These are phyloP conservation scores for Lycocorax pyrrhopterus DNA, from an alignment of 2,113 vertebrate genomes.

Conservation along the genomic window DNA sequence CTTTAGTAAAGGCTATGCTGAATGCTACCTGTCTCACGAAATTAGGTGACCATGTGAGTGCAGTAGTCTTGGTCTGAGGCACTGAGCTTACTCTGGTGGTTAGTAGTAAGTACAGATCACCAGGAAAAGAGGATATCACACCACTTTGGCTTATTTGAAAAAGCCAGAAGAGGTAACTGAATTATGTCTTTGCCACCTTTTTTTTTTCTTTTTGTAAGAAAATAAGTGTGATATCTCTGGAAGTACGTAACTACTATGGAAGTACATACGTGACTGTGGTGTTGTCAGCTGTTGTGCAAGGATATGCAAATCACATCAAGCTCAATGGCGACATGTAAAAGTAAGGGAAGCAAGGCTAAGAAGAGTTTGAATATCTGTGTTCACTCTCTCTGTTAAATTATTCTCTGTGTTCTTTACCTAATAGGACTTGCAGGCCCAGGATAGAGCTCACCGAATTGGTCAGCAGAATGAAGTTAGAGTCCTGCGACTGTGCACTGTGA, in stretches of 20 bases:
- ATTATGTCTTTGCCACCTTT: neutral
- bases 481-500: constrained; percentile 84
- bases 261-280: neutral
- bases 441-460: constrained; percentile 86
- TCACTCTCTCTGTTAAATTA: neutral
- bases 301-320: neutral
- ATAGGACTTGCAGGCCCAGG: constrained; percentile 88
- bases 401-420: neutral
- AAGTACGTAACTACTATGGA: neutral
- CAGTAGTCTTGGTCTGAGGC: neutral
- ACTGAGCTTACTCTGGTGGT: neutral
- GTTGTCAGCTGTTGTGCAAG: neutral
- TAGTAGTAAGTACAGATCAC: neutral
- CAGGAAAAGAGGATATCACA: neutral
- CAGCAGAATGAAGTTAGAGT: constrained; percentile 90
- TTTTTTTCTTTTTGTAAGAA: neutral
- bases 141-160: neutral
- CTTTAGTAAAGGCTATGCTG: neutral
- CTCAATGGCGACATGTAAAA: neutral
- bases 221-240: fast-evolving
- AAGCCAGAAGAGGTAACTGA: neutral
- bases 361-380: neutral
- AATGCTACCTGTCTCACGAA: neutral
- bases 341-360: neutral
- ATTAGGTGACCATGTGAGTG: neutral